Evolutionary conservation across 1,140 invertebrate species (phyloP).

Genomic region (Trinorchestia longiramus): DNA sequence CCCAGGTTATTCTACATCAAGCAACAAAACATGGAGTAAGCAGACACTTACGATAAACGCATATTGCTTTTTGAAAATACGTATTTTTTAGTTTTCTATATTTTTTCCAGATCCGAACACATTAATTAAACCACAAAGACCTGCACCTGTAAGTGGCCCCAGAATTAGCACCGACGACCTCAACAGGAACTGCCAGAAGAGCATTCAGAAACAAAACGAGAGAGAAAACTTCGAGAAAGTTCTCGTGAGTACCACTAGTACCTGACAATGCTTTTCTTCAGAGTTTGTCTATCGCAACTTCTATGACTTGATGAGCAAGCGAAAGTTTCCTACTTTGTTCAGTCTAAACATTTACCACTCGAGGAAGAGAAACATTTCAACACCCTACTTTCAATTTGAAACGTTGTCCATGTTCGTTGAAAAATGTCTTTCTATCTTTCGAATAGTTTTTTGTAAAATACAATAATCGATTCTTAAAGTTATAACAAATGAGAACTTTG

Average conservation of each 20-base stretch:
- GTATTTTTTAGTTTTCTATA: not conserved
- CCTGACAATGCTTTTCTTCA: too few relatives aligned
- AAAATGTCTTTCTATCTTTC: not conserved
- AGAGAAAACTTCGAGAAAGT: conserved; percentile 32
- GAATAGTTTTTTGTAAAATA: too few relatives aligned
- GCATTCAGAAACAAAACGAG: not conserved
- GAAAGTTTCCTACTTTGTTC: not conserved
- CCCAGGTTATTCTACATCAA: not conserved
- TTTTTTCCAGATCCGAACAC: conserved; percentile 3
- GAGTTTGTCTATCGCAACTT: not conserved
- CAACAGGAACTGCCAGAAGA: conserved; percentile 11
- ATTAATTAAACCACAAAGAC: not conserved
- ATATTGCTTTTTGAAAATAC: not conserved
- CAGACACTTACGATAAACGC: not conserved
- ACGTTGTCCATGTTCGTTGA: not conserved
- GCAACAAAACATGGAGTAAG: not conserved
- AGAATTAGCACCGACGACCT: not conserved
- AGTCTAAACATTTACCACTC: not conserved
- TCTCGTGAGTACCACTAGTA: not conserved
- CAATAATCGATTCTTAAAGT: too few relatives aligned
- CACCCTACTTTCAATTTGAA: not conserved
- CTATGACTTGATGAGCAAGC: not conserved
- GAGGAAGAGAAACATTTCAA: not conserved
- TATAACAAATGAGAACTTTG: too few relatives aligned
- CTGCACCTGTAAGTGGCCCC: not conserved